Evolutionary conservation across 2,797 vertebrate genomes (phyloP).

Genomic region (Simalia tracyae): DNA sequence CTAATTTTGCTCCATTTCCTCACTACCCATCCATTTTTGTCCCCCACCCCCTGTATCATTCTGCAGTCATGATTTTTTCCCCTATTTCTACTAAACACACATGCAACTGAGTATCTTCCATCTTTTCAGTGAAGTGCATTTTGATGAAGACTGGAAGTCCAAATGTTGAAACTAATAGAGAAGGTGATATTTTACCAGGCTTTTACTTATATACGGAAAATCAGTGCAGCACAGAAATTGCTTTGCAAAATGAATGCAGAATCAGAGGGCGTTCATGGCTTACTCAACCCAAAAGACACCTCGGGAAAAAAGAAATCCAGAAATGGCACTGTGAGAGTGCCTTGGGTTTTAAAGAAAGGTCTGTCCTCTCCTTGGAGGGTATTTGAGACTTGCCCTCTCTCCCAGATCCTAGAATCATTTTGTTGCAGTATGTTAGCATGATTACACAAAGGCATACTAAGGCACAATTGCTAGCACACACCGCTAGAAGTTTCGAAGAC

Average conservation of each 20-base stretch:
- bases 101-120: background rate
- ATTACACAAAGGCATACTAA: background rate
- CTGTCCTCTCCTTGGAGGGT: background rate
- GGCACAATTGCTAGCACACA: background rate
- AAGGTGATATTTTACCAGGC: conserved; percentile 39
- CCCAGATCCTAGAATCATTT: background rate
- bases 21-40: background rate
- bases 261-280: background rate
- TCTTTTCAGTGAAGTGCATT: conserved; percentile 45
- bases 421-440: background rate
- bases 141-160: conserved; percentile 35
- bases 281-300: conserved; percentile 8
- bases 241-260: conserved; percentile 41
- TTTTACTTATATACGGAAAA: conserved; percentile 38
- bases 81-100: background rate
- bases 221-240: conserved; percentile 33
- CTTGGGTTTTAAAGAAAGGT: background rate
- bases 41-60: background rate
- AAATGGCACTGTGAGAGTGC: background rate
- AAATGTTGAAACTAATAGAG: conserved; percentile 39
- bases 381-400: background rate
- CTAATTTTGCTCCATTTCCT: conserved; percentile 35
- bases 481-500: background rate
- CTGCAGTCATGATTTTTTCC: background rate
- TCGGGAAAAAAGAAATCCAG: conserved; percentile 28